phyloP scores from a whole-genome alignment of 1,140 invertebrate genomes.

The Aporrectodea caliginosa region DNA sequence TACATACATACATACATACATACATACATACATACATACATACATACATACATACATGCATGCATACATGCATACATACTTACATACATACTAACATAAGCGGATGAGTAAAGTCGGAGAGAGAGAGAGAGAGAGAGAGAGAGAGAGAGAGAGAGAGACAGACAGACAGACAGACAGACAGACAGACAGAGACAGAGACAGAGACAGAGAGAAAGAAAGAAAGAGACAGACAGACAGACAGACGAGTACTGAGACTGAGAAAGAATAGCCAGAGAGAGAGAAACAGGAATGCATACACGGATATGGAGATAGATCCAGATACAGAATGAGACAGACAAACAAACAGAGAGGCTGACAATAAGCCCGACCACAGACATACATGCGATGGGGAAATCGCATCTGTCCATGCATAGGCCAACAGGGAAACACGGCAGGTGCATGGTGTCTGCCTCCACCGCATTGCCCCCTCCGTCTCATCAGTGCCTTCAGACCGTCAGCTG shows the following conservation, averaged over 20 bases:
- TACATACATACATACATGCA: neutral
- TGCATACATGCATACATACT: neutral
- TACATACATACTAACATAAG: neutral
- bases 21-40: neutral
- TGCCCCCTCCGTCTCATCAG: too few relatives aligned
- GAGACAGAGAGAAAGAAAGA: neutral
- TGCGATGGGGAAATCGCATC: too few relatives aligned
- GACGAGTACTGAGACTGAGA: neutral
- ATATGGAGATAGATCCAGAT: too few relatives aligned
- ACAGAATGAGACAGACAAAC: neutral
- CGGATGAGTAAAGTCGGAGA: neutral
- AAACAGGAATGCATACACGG: too few relatives aligned
- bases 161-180: neutral
- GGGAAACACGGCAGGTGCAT: too few relatives aligned
- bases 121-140: neutral
- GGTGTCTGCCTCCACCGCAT: too few relatives aligned
- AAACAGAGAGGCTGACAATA: neutral
- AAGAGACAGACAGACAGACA: neutral
- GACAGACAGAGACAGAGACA: neutral
- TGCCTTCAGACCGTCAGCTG: too few relatives aligned
- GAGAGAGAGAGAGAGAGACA: neutral
- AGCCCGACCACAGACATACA: too few relatives aligned
- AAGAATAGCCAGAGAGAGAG: neutral
- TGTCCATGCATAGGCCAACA: too few relatives aligned
- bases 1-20: neutral